Evolutionary conservation across 2,888 invertebrate genomes (phyloP).

Genomic region (Torymus aiolomorphi): DNA sequence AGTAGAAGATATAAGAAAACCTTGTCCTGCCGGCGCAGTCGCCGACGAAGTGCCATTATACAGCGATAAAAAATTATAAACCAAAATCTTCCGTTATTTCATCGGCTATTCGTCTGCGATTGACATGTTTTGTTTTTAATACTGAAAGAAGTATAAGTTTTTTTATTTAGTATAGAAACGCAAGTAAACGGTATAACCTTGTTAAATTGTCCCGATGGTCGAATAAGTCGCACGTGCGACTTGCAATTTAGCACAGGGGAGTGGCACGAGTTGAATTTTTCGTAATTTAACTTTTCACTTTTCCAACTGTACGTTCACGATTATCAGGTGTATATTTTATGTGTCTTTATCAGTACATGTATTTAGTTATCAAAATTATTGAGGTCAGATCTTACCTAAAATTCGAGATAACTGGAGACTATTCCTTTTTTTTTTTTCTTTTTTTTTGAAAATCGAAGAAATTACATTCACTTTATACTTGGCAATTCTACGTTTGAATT

Average conservation of each 20-base stretch:
- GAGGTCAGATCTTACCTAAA: conserved; percentile 6
- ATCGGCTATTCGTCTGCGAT: conserved; percentile 23
- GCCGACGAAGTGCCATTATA: conserved; percentile 23
- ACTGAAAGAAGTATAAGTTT: conserved; percentile 18
- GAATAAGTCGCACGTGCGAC: neutral
- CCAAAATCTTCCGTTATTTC: conserved; percentile 9
- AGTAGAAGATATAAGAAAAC: conserved; percentile 15
- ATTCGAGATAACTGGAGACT: neutral
- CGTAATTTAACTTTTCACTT: neutral
- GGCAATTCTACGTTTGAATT: too few relatives aligned
- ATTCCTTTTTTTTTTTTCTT: too few relatives aligned
- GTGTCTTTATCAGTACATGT: conserved; percentile 5
- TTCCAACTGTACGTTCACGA: too few relatives aligned
- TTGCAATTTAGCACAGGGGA: conserved; percentile 16
- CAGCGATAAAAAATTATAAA: conserved; percentile 29
- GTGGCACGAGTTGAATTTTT: conserved; percentile 30
- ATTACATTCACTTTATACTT: too few relatives aligned
- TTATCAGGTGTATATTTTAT: neutral
- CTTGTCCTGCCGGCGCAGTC: neutral
- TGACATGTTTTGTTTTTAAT: conserved; percentile 11
- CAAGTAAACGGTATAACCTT: conserved; percentile 1
- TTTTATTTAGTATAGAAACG: neutral
- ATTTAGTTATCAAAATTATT: neutral
- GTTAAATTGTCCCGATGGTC: neutral
- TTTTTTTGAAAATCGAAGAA: too few relatives aligned